Percentiles rank a stretch among this genome's conserved stretches.
Evolutionary conservation across 2,888 invertebrate genomes (phyloP).

Genomic region (Conomelus anceps): DNA sequence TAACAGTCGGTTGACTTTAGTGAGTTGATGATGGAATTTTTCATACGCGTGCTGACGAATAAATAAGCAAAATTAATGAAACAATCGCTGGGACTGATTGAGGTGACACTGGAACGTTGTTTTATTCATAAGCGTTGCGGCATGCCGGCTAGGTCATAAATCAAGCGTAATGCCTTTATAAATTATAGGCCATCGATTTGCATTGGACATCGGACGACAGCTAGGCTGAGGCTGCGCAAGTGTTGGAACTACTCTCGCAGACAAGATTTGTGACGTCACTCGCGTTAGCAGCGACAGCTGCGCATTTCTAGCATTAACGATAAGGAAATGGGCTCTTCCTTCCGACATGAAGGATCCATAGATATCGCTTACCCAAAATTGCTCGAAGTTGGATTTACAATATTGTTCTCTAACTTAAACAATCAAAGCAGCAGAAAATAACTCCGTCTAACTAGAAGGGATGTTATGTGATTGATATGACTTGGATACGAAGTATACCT

Average conservation of each 20-base stretch:
- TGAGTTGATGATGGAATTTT: neutral
- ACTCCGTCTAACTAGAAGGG: neutral
- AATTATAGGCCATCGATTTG: neutral
- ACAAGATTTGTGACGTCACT: neutral
- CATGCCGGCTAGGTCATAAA: neutral
- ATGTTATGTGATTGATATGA: too few species aligned
- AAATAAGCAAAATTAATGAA: neutral
- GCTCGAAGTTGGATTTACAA: neutral
- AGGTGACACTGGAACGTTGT: neutral
- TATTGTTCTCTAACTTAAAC: neutral
- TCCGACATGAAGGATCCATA: too few species aligned
- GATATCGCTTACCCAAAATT: neutral
- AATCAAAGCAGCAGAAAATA: neutral
- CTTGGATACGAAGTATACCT: too few species aligned
- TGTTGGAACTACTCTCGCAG: neutral
- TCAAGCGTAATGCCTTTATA: neutral
- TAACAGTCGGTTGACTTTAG: neutral
- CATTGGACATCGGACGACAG: neutral
- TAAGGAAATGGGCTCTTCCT: neutral
- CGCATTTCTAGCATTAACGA: neutral
- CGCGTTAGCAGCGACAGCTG: neutral
- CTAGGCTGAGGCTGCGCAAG: neutral
- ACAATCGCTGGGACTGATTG: neutral
- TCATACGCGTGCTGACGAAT: neutral
- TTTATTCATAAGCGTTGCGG: neutral